Evolutionary conservation across 2,888 invertebrate genomes (phyloP), one percentile per base, ranked within the genome.

Genomic region (Acleris laterana): DNA sequence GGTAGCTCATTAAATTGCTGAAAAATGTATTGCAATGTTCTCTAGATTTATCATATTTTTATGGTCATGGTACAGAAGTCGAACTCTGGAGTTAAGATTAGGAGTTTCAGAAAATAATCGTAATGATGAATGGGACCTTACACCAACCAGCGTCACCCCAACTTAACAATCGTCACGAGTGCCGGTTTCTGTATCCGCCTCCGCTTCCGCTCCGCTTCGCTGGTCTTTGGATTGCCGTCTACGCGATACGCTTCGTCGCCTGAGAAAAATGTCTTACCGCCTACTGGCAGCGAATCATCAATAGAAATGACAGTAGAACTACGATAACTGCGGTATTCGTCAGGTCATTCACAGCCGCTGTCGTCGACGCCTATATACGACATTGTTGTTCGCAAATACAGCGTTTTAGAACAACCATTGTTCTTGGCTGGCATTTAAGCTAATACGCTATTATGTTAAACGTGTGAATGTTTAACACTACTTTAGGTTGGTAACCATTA

Each of bases 181-280:
- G 19, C 20, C 48, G 42, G 49, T 48, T 63, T 17, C 48, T 42
- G 42, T 49, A n/a, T 13, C 77, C 77, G 82, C 82, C 82, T 80
- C 82, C 79, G 77, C 79, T 77, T 69, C 74, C 75, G 71, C 71
- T 70, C 67, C 70, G 74, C 49, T 64, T 49, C 53, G 64, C 64
- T 64, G 59, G 52, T 59, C 48, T 59, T 59, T 48, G 53, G 48
- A 55, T 60, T 60, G 64, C 59, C 66, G 73, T 75, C 77, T 80
- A 85, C 82, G 81, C 85, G 83, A 75, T 71, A 87, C 84, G 89
- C 82, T 83, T 81, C 81, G 87, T 71, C 79, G 89, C 86, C 84
- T 90, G 89, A 84, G 89, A 90, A 90, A 88, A 89, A 89, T 88
- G 84, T 79, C 77, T 83, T 83, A 83, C 74, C 74, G 70, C 42